phyloP scores from a whole-genome alignment of 2,888 invertebrate genomes.

The Anaspis maculata region DNA sequence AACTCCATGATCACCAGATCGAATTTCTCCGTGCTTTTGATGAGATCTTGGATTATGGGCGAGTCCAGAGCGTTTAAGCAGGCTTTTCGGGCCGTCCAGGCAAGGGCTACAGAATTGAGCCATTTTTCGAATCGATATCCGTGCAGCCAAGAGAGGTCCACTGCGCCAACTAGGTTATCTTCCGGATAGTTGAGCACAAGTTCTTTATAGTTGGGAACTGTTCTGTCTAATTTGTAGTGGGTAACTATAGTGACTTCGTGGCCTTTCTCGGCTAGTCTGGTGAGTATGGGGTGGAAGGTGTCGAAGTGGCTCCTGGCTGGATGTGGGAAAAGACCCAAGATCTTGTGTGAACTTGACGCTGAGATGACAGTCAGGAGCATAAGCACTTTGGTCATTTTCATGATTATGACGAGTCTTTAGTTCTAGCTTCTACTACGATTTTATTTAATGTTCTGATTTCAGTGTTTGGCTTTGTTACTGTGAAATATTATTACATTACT shows the following conservation, averaged over 20 bases:
- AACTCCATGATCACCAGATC: slow-evolving; percentile 60
- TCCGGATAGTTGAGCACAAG: slow-evolving; percentile 36
- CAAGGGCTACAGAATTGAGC: slow-evolving; percentile 5
- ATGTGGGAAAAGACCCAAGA: slow-evolving; percentile 61
- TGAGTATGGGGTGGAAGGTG: slow-evolving; percentile 53
- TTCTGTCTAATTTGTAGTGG: slow-evolving; percentile 49
- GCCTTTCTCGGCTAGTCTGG: slow-evolving; percentile 52
- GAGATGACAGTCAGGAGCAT: neutral
- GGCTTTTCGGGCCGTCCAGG: slow-evolving; percentile 5
- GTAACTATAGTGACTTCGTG: slow-evolving; percentile 63
- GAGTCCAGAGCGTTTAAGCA: slow-evolving; percentile 23
- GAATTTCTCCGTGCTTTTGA: slow-evolving; percentile 46
- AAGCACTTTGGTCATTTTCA: neutral
- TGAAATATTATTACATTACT: no score
- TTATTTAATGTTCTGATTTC: no score
- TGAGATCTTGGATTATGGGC: slow-evolving; percentile 31
- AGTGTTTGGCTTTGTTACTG: no score
- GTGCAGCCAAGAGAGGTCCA: slow-evolving; percentile 6
- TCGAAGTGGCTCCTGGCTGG: slow-evolving; percentile 64
- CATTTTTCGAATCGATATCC: slow-evolving; percentile 11
- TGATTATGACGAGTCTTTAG: neutral
- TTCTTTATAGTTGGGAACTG: slow-evolving; percentile 50
- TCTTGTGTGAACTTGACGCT: slow-evolving; percentile 36
- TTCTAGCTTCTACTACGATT: neutral
- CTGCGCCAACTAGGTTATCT: slow-evolving; percentile 3